Evolutionary conservation across 1,140 invertebrate genomes (phyloP).

Genomic region (Drosophila nigrodunni): DNA sequence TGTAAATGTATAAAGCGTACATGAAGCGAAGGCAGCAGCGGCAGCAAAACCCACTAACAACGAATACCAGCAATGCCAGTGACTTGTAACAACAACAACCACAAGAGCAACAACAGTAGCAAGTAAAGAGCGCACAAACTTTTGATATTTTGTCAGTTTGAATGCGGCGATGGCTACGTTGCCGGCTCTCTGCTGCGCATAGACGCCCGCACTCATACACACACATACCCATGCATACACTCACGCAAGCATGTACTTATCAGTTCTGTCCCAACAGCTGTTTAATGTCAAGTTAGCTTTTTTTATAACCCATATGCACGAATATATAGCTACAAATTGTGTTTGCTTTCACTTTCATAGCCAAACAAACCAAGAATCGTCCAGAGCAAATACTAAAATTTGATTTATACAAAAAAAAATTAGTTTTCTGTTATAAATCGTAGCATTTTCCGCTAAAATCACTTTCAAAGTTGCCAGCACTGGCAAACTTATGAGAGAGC

Average conservation of each 20-base stretch:
- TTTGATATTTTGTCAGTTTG: conserved; percentile 38
- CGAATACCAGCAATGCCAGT: conserved; percentile 33
- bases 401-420: too few species aligned
- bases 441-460: too few species aligned
- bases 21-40: conserved; percentile 43
- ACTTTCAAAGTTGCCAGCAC: too few species aligned
- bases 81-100: conserved; percentile 51
- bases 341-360: too few species aligned
- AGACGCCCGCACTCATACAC: conserved; percentile 33
- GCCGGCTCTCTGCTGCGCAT: conserved; percentile 63
- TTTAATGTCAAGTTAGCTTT: too few species aligned
- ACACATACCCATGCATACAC: conserved; percentile 20
- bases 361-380: too few species aligned
- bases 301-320: too few species aligned
- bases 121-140: conserved; percentile 25
- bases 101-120: conserved; percentile 41
- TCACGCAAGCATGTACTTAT: not conserved
- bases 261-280: too few species aligned
- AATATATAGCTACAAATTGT: too few species aligned
- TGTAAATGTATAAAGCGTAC: conserved; percentile 54
- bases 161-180: conserved; percentile 27
- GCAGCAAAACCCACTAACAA: conserved; percentile 32
- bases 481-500: not conserved
- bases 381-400: too few species aligned
- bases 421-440: too few species aligned